Conservation (phyloP, 37 sponge, comb jelly and placozoan species). For the Tethya wilhelma region DNA sequence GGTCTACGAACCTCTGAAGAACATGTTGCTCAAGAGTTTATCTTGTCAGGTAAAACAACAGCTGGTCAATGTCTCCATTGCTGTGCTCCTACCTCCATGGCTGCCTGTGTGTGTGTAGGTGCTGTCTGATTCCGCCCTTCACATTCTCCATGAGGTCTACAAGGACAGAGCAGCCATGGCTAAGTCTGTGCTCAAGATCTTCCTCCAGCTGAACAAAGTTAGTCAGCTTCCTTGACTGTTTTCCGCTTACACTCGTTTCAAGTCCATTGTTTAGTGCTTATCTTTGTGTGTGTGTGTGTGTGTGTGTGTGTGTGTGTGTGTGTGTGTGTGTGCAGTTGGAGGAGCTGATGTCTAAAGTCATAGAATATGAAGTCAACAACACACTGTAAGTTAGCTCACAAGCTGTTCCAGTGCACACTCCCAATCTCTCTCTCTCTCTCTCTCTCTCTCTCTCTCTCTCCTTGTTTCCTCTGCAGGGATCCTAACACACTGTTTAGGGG, state of each 20-base stretch:
- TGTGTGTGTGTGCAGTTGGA: conserved; percentile 33
- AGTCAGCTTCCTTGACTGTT: not conserved
- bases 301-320: not conserved
- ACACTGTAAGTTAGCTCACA: conserved; percentile 20
- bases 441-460: not conserved
- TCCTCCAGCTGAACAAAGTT: conserved; percentile 54
- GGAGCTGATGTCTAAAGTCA: conserved; percentile 7
- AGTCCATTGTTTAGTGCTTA: not conserved
- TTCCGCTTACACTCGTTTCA: not conserved
- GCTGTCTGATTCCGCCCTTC: conserved; percentile 31
- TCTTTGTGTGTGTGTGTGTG: not conserved
- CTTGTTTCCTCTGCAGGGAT: conserved; percentile 39
- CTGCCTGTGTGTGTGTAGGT: conserved; percentile 21
- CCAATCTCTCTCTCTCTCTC: not conserved
- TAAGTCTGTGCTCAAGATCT: conserved; percentile 53
- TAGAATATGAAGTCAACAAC: conserved; percentile 32
- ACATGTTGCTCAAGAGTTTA: conserved; percentile 27
- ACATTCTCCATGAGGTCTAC: conserved; percentile 50
- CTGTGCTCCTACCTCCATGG: not conserved
- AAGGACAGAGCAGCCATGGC: conserved; percentile 38
- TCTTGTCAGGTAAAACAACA: not conserved
- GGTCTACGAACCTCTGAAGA: conserved; percentile 50
- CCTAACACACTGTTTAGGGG: conserved; percentile 90
- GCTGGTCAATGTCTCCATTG: not conserved
- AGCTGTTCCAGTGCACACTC: not conserved